Base-by-base conservation (phyloP, 64 coral and sea anemone species). In the Dendrophyllia cribrosa region DNA sequence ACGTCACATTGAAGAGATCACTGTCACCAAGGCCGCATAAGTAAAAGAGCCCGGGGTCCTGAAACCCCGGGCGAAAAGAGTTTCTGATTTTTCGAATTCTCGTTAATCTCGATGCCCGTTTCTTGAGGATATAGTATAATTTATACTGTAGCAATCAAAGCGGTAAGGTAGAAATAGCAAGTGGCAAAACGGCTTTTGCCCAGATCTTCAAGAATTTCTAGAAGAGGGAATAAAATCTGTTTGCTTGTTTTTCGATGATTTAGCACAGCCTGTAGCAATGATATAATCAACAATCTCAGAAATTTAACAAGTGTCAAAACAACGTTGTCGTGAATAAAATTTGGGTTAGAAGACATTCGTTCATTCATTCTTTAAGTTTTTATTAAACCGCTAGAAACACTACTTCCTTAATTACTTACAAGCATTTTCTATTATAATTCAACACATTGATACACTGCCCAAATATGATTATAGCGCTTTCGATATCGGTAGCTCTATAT, bases 221-320 rank as follows among this genome's bases (percentile, higher is more conserved):
- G 55, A 82, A 82, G 78, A 51, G 21, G 78, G 78, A 61, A 82
- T 51, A 82, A 82, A 82, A 82, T 60, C 34, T 60, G 15, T 19
- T 59, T 82, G 7, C 20, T 82, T 82, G 52, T 59, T 82, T 82
- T 82, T 63, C 78, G 78, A 82, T 82, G 78, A 82, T 82, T 82
- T 82, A 82, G 78, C 78, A 61, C 78, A 82, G 78, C 78, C 56
- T 62, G 10, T 82, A 82, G 78, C 78, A 82, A 49, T 80, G 77
- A 56, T 82, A 82, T 59, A 59, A 82, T 82, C 78, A 82, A 34
- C 34, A 34, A 34, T 34, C 34, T 2, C 34, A 34, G 34, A 2
- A 82, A 9, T 24, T 23, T 0, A 82, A 82, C 56, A 58, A 82
- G 78, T 82, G 78, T 82, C 56, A 51, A 51, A 82, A 58, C 78